Percentiles rank a stretch among this genome's conserved stretches.
Conservation (phyloP, 2,797 vertebrate genomes). For the Spheniscus humboldti region DNA sequence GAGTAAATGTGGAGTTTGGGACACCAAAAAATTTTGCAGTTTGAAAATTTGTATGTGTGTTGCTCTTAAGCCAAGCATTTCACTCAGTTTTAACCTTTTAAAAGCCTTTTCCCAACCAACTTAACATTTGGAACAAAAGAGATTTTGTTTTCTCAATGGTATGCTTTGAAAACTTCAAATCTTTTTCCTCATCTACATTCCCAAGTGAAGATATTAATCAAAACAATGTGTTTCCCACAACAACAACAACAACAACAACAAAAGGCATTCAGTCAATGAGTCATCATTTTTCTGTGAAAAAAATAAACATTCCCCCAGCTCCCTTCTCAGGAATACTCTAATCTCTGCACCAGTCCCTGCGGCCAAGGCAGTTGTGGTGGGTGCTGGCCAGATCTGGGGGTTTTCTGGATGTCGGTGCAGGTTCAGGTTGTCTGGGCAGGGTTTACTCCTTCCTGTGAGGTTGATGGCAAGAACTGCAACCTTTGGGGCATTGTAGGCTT, state of each 20-base stretch:
- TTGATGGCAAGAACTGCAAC: background rate
- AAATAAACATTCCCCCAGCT: background rate
- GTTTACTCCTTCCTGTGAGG: background rate
- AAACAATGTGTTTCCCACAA: background rate
- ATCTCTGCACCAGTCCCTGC: background rate
- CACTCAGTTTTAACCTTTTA: background rate
- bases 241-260: background rate
- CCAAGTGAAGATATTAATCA: slow-evolving; percentile 11
- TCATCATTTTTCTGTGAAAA: background rate
- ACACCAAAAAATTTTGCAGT: background rate
- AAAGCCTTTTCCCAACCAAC: background rate
- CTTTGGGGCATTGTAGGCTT: rapidly evolving
- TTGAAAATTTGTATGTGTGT: background rate
- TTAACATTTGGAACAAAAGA: background rate
- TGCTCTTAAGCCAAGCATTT: background rate
- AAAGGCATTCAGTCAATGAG: background rate
- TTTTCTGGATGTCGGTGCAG: background rate
- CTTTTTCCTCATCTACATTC: background rate
- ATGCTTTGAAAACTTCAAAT: background rate
- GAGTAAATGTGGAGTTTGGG: background rate
- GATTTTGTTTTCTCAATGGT: background rate
- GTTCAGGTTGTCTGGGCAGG: too few relatives aligned
- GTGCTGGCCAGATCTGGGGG: background rate
- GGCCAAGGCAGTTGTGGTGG: background rate
- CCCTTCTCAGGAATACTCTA: background rate